Conservation (phyloP, 2,797 vertebrate species). For the Nyctalus aviator region DNA sequence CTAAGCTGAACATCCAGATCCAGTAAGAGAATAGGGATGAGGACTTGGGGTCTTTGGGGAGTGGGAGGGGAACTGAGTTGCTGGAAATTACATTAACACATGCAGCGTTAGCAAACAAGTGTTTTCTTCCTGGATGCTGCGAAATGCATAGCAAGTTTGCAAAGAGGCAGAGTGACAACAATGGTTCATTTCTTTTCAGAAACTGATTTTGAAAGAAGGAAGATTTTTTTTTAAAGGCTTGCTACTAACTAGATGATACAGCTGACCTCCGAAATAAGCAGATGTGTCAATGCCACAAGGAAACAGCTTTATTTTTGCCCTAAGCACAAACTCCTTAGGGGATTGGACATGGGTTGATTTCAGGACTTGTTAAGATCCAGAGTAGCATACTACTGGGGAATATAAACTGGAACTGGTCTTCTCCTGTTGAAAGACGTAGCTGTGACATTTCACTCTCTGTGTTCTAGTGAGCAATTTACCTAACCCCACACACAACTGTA, state of each 20-base stretch:
- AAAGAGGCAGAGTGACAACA: constrained; percentile 32
- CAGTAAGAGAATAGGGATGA: constrained; percentile 3
- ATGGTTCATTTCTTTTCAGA: constrained; percentile 46
- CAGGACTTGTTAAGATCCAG: constrained; percentile 54
- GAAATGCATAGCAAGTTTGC: constrained; percentile 56
- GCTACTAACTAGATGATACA: constrained; percentile 55
- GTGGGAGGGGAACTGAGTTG: neutral
- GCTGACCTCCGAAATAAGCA: constrained; percentile 75
- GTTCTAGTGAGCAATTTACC: neutral
- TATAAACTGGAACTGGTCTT: constrained; percentile 19
- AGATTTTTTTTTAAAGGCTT: constrained; percentile 21
- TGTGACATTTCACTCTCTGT: constrained; percentile 60
- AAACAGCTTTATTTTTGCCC: constrained; percentile 78
- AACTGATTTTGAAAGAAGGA: constrained; percentile 63
- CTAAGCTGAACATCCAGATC: neutral
- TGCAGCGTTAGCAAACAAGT: neutral
- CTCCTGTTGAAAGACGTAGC: neutral
- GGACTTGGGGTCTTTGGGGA: neutral
- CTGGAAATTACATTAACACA: neutral
- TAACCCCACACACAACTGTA: neutral
- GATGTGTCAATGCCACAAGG: constrained; percentile 58
- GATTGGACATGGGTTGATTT: constrained; percentile 52
- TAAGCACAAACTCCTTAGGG: constrained; percentile 61
- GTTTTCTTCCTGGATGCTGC: neutral
- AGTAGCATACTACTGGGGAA: constrained; percentile 40